Evolutionary conservation across 2,888 invertebrate genomes (phyloP), one percentile per base, ranked within the genome.

Genomic region (Trissolcus japonicus): DNA sequence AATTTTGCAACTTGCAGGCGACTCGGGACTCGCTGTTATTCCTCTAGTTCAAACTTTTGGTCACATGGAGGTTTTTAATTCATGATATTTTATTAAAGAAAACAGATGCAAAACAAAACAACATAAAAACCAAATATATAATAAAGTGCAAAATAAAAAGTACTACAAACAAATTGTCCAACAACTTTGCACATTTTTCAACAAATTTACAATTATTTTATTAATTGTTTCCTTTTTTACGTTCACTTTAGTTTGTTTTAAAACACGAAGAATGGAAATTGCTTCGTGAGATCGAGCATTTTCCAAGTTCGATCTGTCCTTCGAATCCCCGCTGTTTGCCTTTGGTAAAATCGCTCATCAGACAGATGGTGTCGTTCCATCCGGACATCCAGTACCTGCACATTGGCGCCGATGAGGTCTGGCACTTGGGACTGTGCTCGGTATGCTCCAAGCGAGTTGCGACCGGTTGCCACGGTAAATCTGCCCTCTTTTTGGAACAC

Each of bases 1-100:
- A 81, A 92, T 97, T 61, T 88, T 94, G 61, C 89, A 92, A 73
- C 90, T 94, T 85, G 94, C 94, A 19, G 91, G 91, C 73, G 91
- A 93, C 68, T 91, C 92, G 83, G 92, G 92, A 0, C 89, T 97
- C 69, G 92, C 92, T 77, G 92, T 95, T 50, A 93, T 96, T 59
- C 96, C 96, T 25, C 90, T 96, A 16, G 92, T 96, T n/a, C 96
- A 96, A 90, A 95, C 95, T 0, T 94, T 96, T 84, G 96, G 96
- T 0, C 96, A 96, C 88, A 91, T 96, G 91, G 96, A 96, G 87
- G 90, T 90, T 7, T 7, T 6, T 7, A 29, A 29, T 7, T 29
- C 11, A 35, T 25, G 2, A 25, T 6, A 25, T 25, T 25, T 25
- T 7, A 29, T 29, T n/a, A n/a, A n/a, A n/a, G n/a, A n/a, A n/a